Evolutionary conservation across 2,797 vertebrate species (phyloP), one percentile per base, ranked within the genome.

Genomic region (Pseudochirops corinnae): DNA sequence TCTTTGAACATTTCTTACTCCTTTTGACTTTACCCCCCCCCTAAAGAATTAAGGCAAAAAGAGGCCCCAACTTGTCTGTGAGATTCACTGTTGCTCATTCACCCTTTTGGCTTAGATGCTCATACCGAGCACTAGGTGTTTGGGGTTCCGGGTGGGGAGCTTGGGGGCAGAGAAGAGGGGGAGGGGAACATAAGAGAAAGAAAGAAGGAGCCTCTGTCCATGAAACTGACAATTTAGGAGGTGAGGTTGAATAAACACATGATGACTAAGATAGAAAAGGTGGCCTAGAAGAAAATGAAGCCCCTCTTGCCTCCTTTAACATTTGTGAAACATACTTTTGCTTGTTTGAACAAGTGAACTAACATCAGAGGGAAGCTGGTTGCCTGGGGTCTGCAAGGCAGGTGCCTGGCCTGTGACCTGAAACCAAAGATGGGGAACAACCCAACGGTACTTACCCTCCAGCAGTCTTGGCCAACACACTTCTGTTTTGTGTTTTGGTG

Each of bases 361-460:
- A 0, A 67, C 2, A 16, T 97, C 26, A 60, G 96, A 92, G 82
- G 82, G 62, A 94, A 92, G 94, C 94, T 53, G 95, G 93, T 94
- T 55, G 56, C 21, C 56, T 94, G 93, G 93, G 16, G 60, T 95
- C 93, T 93, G 93, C 57, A 53, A 97, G 97, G 97, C 97, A 97
- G 98, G 97, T 96, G 97, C 28, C 74, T 50, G 0, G 94, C 93
- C 94, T 62, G 82, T 92, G 95, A 94, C 93, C 93, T 95, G 46
- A 5, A 93, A 56, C 4, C 93, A 96, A 97, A 97, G 94, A 97
- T 97, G 97, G 97, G 21, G 97, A 97, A 95, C 93, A 97, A 96
- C 97, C 95, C 95, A 39, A 29, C 92, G 95, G 1, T 0, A 55
- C 39, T 1, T 87, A 93, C 93, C 18, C 95, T 94, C 39, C 52